Percentiles rank a stretch among this genome's conserved stretches.
These are phyloP conservation scores for Podarcis lilfordi DNA, from an alignment of 2,797 vertebrate genomes.

Conservation along the genomic window DNA sequence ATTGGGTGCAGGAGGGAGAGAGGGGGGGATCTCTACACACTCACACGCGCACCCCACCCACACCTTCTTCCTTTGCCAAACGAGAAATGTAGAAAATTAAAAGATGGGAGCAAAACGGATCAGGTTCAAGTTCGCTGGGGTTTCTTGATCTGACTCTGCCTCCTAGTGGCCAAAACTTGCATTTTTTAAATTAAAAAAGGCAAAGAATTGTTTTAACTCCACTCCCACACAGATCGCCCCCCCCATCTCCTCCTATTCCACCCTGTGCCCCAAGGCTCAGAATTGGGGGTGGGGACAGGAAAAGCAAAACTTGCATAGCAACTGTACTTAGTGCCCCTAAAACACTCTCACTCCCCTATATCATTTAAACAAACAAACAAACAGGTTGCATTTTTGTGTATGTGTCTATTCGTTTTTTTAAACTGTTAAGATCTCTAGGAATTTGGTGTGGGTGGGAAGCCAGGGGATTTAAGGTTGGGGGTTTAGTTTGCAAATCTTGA, in stretches of 20 bases:
- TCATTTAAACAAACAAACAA: too few relatives aligned
- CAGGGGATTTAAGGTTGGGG: background rate
- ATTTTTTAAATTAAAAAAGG: background rate
- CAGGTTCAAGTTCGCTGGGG: conserved; percentile 88
- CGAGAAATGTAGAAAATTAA: conserved; percentile 69
- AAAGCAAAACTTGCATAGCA: background rate
- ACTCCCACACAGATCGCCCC: background rate
- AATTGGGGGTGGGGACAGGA: background rate
- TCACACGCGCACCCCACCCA: conserved; percentile 28
- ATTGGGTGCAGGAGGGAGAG: conserved; percentile 18
- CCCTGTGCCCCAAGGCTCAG: background rate
- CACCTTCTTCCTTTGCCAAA: conserved; percentile 56
- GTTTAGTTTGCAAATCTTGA: background rate
- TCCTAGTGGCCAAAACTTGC: conserved; percentile 87
- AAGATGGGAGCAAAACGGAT: conserved; percentile 81
- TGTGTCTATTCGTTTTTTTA: background rate
- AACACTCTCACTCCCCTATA: background rate
- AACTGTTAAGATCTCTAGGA: too few relatives aligned
- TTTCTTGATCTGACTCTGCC: conserved; percentile 96
- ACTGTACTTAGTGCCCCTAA: conserved; percentile 20
- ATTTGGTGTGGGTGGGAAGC: too few relatives aligned
- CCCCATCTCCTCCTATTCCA: background rate
- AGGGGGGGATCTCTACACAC: conserved; percentile 1
- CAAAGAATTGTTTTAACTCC: conserved; percentile 14
- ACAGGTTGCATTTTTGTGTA: too few relatives aligned